A percentile compares a stretch with the other conserved stretches of the same genome.
Evolutionary conservation across 2,888 invertebrate genomes (phyloP).

Genomic region (Erannis defoliaria): DNA sequence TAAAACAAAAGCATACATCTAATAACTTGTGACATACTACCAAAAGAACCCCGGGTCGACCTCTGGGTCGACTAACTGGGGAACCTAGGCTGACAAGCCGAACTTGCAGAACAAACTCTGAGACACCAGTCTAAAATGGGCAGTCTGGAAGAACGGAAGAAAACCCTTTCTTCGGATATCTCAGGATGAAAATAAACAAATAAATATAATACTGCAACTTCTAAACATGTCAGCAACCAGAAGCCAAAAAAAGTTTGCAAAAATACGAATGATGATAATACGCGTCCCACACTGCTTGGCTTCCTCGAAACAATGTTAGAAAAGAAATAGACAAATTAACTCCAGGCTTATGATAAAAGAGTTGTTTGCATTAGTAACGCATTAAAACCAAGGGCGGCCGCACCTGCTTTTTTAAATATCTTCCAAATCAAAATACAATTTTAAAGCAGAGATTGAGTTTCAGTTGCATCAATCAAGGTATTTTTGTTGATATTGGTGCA

Average conservation of each 20-base stretch:
- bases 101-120: no score
- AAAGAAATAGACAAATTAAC: constrained; percentile 9
- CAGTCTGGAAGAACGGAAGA: no score
- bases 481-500: neutral
- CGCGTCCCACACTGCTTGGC: neutral
- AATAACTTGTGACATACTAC: no score
- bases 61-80: no score
- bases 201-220: no score
- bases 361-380: constrained; percentile 36
- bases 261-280: neutral
- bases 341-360: constrained; percentile 21
- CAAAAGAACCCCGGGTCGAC: no score
- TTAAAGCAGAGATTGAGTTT: neutral
- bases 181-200: no score
- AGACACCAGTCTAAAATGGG: no score
- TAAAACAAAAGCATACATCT: no score
- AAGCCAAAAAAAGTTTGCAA: neutral
- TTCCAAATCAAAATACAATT: neutral
- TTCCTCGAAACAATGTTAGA: neutral
- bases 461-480: neutral
- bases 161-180: no score
- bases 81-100: no score
- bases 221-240: neutral
- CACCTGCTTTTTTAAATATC: constrained; percentile 8
- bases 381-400: constrained; percentile 40